Evolutionary conservation across 2,113 vertebrate genomes (phyloP).

Genomic region (Phasianus colchicus): DNA sequence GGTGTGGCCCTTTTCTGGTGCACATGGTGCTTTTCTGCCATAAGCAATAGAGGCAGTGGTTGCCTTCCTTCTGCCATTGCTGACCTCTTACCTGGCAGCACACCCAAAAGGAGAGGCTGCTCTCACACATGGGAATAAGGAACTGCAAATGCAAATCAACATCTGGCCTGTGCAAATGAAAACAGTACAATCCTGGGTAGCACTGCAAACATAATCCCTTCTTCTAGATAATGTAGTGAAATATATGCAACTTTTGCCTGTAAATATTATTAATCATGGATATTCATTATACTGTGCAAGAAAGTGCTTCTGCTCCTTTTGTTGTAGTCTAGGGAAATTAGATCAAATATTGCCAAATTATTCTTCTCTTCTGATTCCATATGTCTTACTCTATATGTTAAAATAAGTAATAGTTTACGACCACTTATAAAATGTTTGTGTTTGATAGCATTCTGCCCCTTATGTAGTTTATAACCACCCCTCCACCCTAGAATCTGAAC

Average conservation of each 20-base stretch:
- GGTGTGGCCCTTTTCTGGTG: neutral
- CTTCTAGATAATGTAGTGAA: too few species aligned
- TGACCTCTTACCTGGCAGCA: neutral
- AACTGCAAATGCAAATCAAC: slow-evolving; percentile 25
- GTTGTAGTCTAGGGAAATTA: neutral
- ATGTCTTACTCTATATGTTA: neutral
- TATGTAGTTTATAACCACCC: neutral
- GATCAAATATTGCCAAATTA: neutral
- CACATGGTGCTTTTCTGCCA: rapidly evolving
- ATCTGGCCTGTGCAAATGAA: neutral
- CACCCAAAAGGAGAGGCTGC: neutral
- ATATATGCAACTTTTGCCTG: neutral
- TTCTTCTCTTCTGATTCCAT: neutral
- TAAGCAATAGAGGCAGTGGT: neutral
- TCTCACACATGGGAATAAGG: neutral
- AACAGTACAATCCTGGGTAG: rapidly evolving
- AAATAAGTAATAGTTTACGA: neutral
- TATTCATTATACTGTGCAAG: neutral
- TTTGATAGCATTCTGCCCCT: neutral
- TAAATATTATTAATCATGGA: neutral
- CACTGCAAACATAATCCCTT: neutral
- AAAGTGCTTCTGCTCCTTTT: neutral
- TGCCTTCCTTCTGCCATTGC: neutral
- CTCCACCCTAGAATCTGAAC: neutral
- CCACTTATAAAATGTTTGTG: too few species aligned